phyloP scores from a whole-genome alignment of 2,797 vertebrate species.

The Xiphorhynchus erythropygius region DNA sequence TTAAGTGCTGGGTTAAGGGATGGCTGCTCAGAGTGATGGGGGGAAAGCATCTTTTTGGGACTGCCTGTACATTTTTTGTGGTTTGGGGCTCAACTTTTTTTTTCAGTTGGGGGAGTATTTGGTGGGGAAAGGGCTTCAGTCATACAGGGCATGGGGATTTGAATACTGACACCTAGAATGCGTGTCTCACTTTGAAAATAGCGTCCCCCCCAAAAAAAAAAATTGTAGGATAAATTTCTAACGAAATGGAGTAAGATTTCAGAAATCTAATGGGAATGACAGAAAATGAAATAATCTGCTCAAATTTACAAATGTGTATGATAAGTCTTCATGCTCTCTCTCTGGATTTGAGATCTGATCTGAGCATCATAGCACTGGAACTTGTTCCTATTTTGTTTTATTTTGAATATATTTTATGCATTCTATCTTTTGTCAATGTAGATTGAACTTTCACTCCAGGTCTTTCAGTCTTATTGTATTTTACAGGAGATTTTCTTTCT shows the following conservation, averaged over 20 bases:
- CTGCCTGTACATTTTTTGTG: neutral
- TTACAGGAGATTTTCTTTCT: neutral
- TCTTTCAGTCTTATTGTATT: neutral
- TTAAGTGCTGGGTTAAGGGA: neutral
- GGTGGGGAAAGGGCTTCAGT: neutral
- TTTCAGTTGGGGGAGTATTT: neutral
- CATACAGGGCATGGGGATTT: neutral
- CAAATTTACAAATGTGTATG: neutral
- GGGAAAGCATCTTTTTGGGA: neutral
- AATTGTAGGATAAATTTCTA: neutral
- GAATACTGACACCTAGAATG: neutral
- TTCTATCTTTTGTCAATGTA: neutral
- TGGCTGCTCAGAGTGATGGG: neutral
- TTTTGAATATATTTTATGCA: neutral
- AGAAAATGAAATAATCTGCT: neutral
- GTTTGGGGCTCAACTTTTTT: neutral
- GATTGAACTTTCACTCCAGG: neutral
- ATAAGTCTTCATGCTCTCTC: neutral
- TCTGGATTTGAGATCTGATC: neutral
- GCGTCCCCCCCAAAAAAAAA: too few species aligned
- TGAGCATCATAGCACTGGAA: neutral
- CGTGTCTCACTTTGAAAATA: neutral
- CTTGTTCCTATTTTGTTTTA: neutral
- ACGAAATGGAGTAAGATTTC: neutral
- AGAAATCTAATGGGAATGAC: neutral